phyloP scores from a whole-genome alignment of 2,797 vertebrate genomes.

The Zalophus californianus region DNA sequence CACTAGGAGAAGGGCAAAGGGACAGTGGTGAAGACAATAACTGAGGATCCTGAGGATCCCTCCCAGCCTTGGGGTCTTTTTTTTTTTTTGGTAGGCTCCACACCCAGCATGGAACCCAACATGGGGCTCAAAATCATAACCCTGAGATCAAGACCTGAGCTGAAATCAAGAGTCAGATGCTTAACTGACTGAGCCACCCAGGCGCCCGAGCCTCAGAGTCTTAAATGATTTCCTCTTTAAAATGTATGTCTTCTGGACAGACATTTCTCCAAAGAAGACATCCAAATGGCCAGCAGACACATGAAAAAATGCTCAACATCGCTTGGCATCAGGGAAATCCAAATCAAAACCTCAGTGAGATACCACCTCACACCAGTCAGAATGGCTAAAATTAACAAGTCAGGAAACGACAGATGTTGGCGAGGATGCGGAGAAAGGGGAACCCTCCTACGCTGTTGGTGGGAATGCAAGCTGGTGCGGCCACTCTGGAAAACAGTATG shows the following conservation, averaged over 20 bases:
- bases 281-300: too few species aligned
- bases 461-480: too few species aligned
- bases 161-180: neutral
- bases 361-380: too few species aligned
- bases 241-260: neutral
- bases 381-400: too few species aligned
- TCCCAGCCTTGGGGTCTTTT: neutral
- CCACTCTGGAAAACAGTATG: too few species aligned
- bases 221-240: neutral
- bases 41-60: neutral
- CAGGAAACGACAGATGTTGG: too few species aligned
- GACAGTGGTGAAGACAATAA: neutral
- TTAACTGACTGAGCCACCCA: neutral
- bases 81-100: neutral
- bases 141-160: neutral
- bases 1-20: neutral
- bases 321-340: too few species aligned
- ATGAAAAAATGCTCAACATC: too few species aligned
- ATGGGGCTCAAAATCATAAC: neutral
- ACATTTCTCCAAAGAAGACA: too few species aligned
- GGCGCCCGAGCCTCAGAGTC: neutral
- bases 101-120: neutral
- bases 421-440: too few species aligned
- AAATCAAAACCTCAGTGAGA: too few species aligned
- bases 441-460: too few species aligned